These are phyloP conservation scores for Rhabdomys pumilio DNA, from an alignment of 2,797 vertebrate genomes.

Conservation along the genomic window DNA sequence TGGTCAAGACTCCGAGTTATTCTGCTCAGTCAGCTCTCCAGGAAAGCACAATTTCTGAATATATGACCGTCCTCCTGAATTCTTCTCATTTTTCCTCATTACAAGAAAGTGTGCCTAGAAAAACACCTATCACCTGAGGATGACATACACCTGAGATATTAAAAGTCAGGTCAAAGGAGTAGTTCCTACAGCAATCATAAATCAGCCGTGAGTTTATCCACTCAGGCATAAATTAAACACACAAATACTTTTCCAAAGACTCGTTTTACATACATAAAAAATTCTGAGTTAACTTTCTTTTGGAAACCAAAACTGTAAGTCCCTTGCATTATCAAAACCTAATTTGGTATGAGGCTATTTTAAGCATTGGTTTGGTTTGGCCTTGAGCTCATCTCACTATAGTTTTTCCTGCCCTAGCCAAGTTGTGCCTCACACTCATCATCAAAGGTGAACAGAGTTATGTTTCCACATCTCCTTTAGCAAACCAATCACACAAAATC, in stretches of 20 bases:
- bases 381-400: conserved; percentile 37
- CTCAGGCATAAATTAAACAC: conserved; percentile 40
- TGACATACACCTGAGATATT: conserved; percentile 45
- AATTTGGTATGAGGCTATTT: conserved; percentile 31
- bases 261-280: background rate
- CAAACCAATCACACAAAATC: conserved; percentile 47
- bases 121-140: background rate
- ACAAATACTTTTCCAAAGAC: conserved; percentile 33
- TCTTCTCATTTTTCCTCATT: conserved; percentile 6
- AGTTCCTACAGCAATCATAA: conserved; percentile 84
- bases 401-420: conserved; percentile 34
- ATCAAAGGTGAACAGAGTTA: background rate
- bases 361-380: conserved; percentile 64
- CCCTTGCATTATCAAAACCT: conserved; percentile 71
- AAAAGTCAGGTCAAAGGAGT: conserved; percentile 82
- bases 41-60: background rate
- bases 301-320: background rate
- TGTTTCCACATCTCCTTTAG: background rate
- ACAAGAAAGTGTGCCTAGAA: background rate
- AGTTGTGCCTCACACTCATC: background rate
- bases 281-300: conserved; percentile 52
- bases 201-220: conserved; percentile 71
- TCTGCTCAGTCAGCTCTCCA: background rate
- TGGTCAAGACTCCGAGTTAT: background rate
- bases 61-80: background rate